These are phyloP conservation scores for Acanthosepion esculentum DNA, from an alignment of 2,888 invertebrate species.

Conservation along the genomic window DNA sequence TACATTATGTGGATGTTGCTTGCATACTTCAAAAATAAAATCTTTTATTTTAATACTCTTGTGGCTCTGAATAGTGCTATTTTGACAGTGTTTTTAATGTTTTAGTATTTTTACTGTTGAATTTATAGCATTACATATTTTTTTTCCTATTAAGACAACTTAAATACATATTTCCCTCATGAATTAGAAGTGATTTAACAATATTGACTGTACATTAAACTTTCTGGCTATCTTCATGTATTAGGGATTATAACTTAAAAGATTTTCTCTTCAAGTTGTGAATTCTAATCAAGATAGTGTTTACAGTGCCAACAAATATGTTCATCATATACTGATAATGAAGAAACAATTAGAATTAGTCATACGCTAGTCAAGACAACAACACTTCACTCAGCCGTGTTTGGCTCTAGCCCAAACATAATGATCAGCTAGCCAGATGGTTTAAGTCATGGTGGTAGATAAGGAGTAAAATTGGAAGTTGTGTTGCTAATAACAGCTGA, in stretches of 20 bases:
- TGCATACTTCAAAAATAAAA: too few species aligned
- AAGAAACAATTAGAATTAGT: slow-evolving; percentile 33
- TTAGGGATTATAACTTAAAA: background rate
- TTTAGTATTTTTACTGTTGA: too few species aligned
- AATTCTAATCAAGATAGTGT: background rate
- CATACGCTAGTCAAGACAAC: background rate
- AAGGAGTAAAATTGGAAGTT: background rate
- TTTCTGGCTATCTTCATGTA: background rate
- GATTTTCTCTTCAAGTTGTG: background rate
- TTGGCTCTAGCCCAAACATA: background rate
- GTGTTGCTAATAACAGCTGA: background rate
- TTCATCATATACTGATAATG: background rate
- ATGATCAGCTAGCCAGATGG: background rate
- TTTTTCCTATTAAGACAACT: too few species aligned
- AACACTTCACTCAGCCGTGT: background rate
- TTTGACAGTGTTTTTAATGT: too few species aligned
- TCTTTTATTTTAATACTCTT: too few species aligned
- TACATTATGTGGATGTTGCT: too few species aligned
- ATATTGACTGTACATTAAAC: background rate
- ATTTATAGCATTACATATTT: background rate
- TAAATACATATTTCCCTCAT: background rate
- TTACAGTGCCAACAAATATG: background rate
- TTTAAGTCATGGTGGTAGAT: background rate
- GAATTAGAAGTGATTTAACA: background rate
- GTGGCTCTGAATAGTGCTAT: too few species aligned